Conservation (phyloP, 2,797 vertebrate species). For the Gymnopithys bicolor region DNA sequence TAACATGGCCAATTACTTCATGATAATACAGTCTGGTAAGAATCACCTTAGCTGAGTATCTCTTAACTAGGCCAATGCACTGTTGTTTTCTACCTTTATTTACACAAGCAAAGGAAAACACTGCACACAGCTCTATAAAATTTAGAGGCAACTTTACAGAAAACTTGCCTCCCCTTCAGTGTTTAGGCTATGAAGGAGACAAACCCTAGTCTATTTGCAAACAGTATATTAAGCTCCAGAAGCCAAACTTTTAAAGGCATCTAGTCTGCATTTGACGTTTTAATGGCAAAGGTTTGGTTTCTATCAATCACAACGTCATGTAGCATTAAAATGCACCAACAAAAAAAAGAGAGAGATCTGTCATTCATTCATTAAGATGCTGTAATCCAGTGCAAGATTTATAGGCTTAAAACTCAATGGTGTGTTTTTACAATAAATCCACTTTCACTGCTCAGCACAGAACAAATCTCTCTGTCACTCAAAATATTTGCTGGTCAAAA, state of each 20-base stretch:
- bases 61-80: constrained; percentile 8
- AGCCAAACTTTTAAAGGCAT: constrained; percentile 79
- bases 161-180: constrained; percentile 52
- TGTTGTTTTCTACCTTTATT: constrained; percentile 58
- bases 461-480: constrained; percentile 73
- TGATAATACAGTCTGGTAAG: not conserved
- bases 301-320: constrained; percentile 78
- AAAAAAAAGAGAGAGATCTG: constrained; percentile 72
- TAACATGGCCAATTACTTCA: not conserved
- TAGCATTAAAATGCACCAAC: constrained; percentile 77
- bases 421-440: constrained; percentile 81
- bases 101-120: constrained; percentile 62
- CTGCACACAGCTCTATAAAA: constrained; percentile 59
- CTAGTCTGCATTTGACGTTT: constrained; percentile 77
- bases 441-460: constrained; percentile 73
- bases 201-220: constrained; percentile 80
- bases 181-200: constrained; percentile 66
- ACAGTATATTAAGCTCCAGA: constrained; percentile 83
- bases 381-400: constrained; percentile 81
- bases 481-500: constrained; percentile 74
- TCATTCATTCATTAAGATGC: constrained; percentile 82
- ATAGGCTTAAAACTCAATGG: constrained; percentile 72
- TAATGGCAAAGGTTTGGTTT: constrained; percentile 81
- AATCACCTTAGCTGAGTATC: constrained; percentile 10
- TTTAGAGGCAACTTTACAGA: constrained; percentile 65